Percentiles rank a stretch among this genome's conserved stretches.
Conservation (phyloP, 1,140 invertebrate species). For the Lethrus apterus region DNA sequence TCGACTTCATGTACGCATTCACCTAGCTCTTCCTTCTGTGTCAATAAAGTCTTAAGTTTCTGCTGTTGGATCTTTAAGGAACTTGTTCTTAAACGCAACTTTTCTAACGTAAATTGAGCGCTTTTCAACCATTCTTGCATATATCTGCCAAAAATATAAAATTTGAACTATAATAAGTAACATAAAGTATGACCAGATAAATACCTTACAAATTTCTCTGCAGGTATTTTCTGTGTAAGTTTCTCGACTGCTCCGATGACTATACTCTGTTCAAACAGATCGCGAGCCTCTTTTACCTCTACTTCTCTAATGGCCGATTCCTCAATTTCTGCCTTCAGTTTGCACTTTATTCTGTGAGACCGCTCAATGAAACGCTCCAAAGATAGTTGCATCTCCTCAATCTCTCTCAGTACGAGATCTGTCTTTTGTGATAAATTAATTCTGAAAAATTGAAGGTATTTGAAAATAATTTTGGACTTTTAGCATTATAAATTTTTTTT, state of each 20-base stretch:
- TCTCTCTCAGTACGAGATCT: slow-evolving; percentile 31
- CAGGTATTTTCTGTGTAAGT: slow-evolving; percentile 40
- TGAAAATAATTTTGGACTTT: no score
- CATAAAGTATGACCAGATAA: not conserved
- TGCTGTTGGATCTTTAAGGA: slow-evolving; percentile 34
- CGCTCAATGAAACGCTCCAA: slow-evolving; percentile 25
- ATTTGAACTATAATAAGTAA: not conserved
- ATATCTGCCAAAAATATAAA: slow-evolving; percentile 28
- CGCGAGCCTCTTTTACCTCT: slow-evolving; percentile 29
- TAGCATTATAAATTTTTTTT: not conserved
- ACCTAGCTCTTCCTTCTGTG: slow-evolving; percentile 39
- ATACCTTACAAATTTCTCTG: slow-evolving; percentile 41
- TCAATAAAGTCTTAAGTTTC: slow-evolving; percentile 35
- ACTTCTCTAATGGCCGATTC: slow-evolving; percentile 31
- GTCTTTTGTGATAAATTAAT: slow-evolving; percentile 31
- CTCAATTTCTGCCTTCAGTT: slow-evolving; percentile 38
- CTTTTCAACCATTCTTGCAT: slow-evolving; percentile 42
- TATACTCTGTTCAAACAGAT: slow-evolving; percentile 39
- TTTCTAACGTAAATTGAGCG: slow-evolving; percentile 35
- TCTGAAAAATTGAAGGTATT: slow-evolving; percentile 18
- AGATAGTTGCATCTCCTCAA: slow-evolving; percentile 27
- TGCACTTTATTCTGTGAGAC: slow-evolving; percentile 24
- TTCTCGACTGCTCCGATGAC: slow-evolving; percentile 34
- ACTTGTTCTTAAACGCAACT: slow-evolving; percentile 39
- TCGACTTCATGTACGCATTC: slow-evolving; percentile 42